Percentiles rank a stretch among this genome's conserved stretches.
phyloP scores from a whole-genome alignment of 2,797 vertebrate genomes.

The Neopelma chrysocephalum region DNA sequence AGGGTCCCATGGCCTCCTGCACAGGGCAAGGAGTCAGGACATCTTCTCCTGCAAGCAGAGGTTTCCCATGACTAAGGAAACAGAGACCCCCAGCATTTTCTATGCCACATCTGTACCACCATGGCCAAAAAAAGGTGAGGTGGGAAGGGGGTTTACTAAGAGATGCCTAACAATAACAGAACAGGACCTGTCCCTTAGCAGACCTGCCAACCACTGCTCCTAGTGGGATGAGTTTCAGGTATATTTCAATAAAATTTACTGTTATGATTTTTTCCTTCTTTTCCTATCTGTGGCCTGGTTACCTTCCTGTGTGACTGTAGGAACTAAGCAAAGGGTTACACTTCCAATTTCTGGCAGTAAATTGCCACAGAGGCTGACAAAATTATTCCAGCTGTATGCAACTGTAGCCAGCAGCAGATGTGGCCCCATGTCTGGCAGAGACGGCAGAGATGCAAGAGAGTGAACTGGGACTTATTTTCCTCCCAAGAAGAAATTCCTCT shows the following conservation, averaged over 20 bases:
- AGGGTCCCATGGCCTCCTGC: fast-evolving
- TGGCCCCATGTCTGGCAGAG: neutral
- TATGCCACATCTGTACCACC: neutral
- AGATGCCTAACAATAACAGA: neutral
- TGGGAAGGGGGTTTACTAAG: neutral
- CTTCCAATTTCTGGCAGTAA: neutral
- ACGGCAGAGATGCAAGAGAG: neutral
- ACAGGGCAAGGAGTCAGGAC: neutral
- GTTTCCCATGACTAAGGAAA: neutral
- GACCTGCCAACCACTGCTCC: neutral
- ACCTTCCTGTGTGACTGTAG: neutral
- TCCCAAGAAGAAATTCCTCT: neutral
- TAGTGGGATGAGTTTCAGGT: neutral
- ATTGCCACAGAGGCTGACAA: neutral
- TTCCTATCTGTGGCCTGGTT: neutral
- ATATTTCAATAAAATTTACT: neutral
- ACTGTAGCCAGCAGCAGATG: neutral
- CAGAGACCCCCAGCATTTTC: neutral
- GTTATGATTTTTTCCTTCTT: neutral
- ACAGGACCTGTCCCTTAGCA: neutral
- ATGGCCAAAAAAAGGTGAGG: neutral
- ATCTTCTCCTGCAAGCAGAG: neutral
- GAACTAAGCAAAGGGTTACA: neutral
- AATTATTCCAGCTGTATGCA: slow-evolving; percentile 12
- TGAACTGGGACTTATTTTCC: neutral